phyloP scores from a whole-genome alignment of 2,113 vertebrate genomes.

The Melanerpes aurifrons region DNA sequence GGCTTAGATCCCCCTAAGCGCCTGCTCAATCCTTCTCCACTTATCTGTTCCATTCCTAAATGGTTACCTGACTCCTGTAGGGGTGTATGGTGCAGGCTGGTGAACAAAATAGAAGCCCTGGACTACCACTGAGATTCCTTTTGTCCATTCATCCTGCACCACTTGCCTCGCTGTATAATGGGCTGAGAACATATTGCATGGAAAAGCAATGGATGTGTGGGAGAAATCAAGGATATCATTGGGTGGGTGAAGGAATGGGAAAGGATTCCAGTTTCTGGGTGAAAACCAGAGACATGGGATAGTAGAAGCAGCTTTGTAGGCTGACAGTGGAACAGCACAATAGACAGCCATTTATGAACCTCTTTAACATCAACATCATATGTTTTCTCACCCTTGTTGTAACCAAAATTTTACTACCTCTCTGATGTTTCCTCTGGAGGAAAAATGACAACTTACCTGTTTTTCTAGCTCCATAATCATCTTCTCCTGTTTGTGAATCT shows the following conservation, averaged over 20 bases:
- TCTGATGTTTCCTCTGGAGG: background rate
- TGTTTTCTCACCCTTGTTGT: background rate
- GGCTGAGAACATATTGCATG: background rate
- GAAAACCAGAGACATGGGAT: background rate
- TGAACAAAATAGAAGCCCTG: background rate
- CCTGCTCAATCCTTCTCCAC: background rate
- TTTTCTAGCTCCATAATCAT: slow-evolving; percentile 94
- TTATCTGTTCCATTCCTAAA: background rate
- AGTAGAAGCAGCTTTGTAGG: background rate
- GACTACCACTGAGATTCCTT: background rate
- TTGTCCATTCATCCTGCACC: background rate
- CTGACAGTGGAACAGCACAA: background rate
- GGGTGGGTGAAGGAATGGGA: background rate
- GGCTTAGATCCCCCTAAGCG: background rate
- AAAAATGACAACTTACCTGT: slow-evolving; percentile 81
- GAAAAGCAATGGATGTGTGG: background rate
- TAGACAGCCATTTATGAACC: background rate
- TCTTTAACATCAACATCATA: background rate
- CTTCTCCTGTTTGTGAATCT: slow-evolving; percentile 94
- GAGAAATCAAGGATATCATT: background rate
- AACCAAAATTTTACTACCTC: background rate
- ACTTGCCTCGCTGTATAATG: fast-evolving
- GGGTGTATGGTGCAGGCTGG: background rate
- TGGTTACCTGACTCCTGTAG: background rate
- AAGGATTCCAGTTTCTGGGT: background rate